Base-by-base conservation (phyloP, 2,113 vertebrate genomes). In the Strigops habroptila region DNA sequence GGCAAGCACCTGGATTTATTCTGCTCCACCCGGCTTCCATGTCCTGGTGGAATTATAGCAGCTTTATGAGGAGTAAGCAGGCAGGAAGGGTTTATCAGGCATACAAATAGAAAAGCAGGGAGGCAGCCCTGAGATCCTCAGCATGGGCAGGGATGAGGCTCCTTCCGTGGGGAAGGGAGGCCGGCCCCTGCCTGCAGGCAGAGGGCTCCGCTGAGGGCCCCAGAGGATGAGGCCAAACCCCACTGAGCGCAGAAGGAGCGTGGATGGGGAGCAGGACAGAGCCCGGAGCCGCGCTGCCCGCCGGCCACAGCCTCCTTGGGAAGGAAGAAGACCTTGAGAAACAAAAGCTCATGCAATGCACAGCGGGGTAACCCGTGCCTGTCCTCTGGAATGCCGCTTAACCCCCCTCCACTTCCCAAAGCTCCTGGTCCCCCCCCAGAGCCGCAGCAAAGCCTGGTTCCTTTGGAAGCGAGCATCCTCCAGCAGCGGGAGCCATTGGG, bases 291-390 rank as follows among this genome's bases (percentile, higher is more conserved):
- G 22, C 7, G 28, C 90, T 76, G 69, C 75, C 68, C 23, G 14
- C 62, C 68, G 35, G 79, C 88, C 78, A 60, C 51, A 3, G 27
- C 14, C 52, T 64, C 78, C 68, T 68, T 9, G 10, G 91, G 85
- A 74, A 91, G 80, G 90, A 52, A 49, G 80, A 48, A 84, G 86
- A 87, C 82, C 91, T 96, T 77, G 82, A 84, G 82, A 59, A 86
- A 91, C 88, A 81, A 87, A 95, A 91, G 91, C 53, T 77, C 68
- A 82, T 30, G 68, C 84, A 70, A 55, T 3, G 80, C 95, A 13
- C 41, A 41, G 57, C 5, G 4, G 59, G 48, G 69, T 62, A 57
- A 63, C 85, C 91, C 17, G 59, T 0, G 44, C 23, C 64, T 53
- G 93, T 83, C 68, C 88, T 59, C 64, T 2, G 3, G 73, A 68